These are phyloP conservation scores for Struthio camelus DNA, from an alignment of 2,113 vertebrate genomes.

Conservation along the genomic window DNA sequence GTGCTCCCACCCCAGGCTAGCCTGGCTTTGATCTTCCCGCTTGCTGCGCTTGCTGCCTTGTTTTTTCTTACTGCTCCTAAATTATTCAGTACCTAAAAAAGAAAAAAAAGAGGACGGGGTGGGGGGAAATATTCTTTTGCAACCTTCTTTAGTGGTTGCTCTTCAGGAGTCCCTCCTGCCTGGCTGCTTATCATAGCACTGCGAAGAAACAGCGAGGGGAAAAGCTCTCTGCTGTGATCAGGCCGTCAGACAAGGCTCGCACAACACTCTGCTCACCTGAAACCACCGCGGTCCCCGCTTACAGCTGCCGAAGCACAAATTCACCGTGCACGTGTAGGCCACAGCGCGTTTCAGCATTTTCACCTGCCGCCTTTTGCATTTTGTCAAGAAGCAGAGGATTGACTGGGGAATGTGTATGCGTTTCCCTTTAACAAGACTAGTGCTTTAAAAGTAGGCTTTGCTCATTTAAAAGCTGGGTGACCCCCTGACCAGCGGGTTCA, in stretches of 20 bases:
- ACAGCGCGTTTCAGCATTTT: not conserved
- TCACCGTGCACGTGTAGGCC: accelerated
- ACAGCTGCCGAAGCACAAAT: not conserved
- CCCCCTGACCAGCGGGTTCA: too few species aligned
- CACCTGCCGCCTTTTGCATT: accelerated
- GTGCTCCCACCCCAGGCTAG: not conserved
- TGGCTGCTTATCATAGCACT: not conserved
- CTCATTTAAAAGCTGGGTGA: too few species aligned
- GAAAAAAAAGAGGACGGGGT: not conserved
- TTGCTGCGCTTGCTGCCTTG: not conserved
- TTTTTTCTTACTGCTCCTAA: not conserved
- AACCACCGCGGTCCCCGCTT: not conserved
- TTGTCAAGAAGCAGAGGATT: not conserved
- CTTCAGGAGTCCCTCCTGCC: not conserved
- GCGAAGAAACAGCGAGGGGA: not conserved
- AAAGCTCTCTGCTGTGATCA: not conserved
- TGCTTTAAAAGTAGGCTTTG: too few species aligned
- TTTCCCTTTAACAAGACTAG: too few species aligned
- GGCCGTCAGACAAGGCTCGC: accelerated
- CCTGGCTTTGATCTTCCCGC: slow-evolving; percentile 34
- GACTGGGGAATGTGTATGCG: accelerated
- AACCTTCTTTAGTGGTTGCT: not conserved
- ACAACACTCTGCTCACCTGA: accelerated
- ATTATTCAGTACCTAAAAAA: not conserved
- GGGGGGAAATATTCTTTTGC: not conserved